A percentile compares a stretch with the other conserved stretches of the same genome.
Conservation (phyloP, 2,797 vertebrate species). For the Malacoctenus gilli region DNA sequence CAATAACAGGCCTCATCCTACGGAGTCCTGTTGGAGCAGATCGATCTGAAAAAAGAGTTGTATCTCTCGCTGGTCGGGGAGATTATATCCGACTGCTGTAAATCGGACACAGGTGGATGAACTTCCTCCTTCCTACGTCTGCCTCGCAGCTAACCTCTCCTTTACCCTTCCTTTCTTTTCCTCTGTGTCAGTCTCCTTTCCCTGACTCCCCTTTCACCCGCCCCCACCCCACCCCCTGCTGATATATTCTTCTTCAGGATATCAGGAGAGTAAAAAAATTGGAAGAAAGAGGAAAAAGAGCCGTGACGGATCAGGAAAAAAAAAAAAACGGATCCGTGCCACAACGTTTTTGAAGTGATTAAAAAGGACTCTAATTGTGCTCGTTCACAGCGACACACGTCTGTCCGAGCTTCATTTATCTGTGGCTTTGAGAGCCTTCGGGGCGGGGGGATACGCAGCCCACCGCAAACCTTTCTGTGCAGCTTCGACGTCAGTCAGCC, state of each 20-base stretch:
- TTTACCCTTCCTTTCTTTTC: constrained; percentile 67
- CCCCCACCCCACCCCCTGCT: constrained; percentile 39
- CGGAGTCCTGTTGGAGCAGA: constrained; percentile 49
- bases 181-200: constrained; percentile 59
- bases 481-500: no score
- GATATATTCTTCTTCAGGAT: constrained; percentile 39
- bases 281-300: constrained; percentile 21
- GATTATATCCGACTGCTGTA: constrained; percentile 80
- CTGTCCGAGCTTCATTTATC: no score
- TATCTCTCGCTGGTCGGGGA: constrained; percentile 70
- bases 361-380: no score
- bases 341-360: no score
- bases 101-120: constrained; percentile 83
- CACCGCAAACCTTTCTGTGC: no score
- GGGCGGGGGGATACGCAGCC: no score
- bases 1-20: constrained; percentile 67
- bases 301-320: constrained; percentile 16
- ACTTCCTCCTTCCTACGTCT: constrained; percentile 76
- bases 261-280: constrained; percentile 40
- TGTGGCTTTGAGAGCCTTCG: no score
- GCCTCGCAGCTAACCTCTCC: constrained; percentile 75
- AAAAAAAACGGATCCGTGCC: no score
- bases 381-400: no score
- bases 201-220: constrained; percentile 1
- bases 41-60: constrained; percentile 72